phyloP scores from a whole-genome alignment of 2,113 vertebrate genomes.

The Takifugu flavidus region DNA sequence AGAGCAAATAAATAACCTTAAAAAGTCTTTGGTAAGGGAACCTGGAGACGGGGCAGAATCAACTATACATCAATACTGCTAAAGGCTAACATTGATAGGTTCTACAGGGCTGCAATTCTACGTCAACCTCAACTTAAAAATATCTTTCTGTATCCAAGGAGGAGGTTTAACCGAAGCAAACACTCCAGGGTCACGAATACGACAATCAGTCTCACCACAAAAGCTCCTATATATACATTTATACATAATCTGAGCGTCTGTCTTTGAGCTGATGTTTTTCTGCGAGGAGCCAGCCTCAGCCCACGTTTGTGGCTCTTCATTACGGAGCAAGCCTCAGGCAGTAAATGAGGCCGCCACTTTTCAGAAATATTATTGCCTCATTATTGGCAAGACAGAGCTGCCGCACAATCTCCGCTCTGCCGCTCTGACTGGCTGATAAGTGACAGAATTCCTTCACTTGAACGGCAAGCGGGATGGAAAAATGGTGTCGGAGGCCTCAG shows the following conservation, averaged over 20 bases:
- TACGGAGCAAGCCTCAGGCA: conserved; percentile 6
- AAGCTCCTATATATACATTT: neutral
- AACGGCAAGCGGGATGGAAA: neutral
- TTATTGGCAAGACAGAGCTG: conserved; percentile 37
- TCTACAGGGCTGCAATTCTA: conserved; percentile 27
- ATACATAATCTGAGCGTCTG: conserved; percentile 10
- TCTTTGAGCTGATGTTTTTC: conserved; percentile 5
- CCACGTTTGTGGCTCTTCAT: conserved; percentile 10
- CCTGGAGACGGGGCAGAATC: conserved; percentile 10
- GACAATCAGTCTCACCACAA: conserved; percentile 22
- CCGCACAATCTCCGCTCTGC: conserved; percentile 1
- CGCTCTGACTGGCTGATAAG: conserved; percentile 12
- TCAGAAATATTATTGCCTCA: conserved; percentile 50
- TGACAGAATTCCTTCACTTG: conserved; percentile 30
- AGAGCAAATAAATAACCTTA: too few species aligned
- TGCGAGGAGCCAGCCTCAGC: neutral
- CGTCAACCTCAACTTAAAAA: conserved; percentile 16
- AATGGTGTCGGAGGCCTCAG: conserved; percentile 1
- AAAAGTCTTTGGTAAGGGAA: conserved; percentile 5
- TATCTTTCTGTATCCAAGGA: conserved; percentile 6
- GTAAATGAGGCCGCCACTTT: conserved; percentile 37
- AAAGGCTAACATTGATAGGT: conserved; percentile 31
- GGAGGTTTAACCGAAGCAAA: conserved; percentile 9
- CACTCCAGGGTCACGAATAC: neutral
- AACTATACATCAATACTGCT: conserved; percentile 17